phyloP scores from a whole-genome alignment of 2,113 vertebrate genomes.

The Thunnus maccoyii region DNA sequence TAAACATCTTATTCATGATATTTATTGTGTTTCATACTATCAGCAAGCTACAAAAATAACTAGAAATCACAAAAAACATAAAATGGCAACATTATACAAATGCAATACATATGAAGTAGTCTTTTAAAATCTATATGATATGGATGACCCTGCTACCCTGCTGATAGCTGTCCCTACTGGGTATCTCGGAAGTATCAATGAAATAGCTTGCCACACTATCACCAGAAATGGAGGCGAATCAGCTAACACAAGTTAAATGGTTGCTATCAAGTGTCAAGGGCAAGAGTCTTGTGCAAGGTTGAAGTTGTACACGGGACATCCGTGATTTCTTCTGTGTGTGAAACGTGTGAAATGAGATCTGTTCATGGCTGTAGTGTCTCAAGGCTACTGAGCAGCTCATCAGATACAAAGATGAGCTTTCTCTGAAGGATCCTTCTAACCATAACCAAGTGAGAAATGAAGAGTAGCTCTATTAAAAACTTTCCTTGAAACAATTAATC shows the following conservation, averaged over 20 bases:
- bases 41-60: background rate
- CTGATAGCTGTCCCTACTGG: background rate
- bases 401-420: conserved; percentile 1
- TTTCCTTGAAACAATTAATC: background rate
- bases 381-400: background rate
- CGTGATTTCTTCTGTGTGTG: background rate
- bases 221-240: conserved; percentile 13
- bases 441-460: conserved; percentile 1
- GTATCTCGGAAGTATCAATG: conserved; percentile 13
- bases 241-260: conserved; percentile 23
- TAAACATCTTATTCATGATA: background rate
- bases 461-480: background rate
- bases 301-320: background rate
- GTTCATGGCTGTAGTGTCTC: background rate
- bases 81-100: background rate
- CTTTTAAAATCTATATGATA: background rate
- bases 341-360: conserved; percentile 23
- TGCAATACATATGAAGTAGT: background rate
- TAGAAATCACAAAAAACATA: background rate
- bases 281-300: conserved; percentile 6
- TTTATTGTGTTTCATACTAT: background rate
- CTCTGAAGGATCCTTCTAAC: background rate
- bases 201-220: background rate
- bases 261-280: conserved; percentile 29
- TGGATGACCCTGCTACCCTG: background rate